A percentile compares a stretch with the other conserved stretches of the same genome.
phyloP scores from a whole-genome alignment of 2,113 vertebrate species.

The Leucosticte australis region DNA sequence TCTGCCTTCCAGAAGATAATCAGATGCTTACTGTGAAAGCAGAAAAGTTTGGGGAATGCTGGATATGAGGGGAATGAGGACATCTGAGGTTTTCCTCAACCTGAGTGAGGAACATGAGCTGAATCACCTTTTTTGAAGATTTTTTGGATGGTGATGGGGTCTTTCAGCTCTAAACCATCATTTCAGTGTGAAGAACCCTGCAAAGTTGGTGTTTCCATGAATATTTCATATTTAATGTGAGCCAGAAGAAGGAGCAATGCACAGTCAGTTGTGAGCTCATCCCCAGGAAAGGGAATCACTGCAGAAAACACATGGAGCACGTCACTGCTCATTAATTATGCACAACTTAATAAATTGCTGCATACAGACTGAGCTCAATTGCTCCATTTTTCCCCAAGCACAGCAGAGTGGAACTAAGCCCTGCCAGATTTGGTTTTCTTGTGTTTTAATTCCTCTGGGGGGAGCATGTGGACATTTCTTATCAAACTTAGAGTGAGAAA shows the following conservation, averaged over 20 bases:
- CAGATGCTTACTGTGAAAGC: background rate
- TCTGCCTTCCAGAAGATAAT: background rate
- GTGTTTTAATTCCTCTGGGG: conserved; percentile 26
- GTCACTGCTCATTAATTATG: background rate
- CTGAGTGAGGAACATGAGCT: background rate
- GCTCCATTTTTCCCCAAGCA: background rate
- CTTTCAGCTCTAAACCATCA: background rate
- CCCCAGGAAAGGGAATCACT: background rate
- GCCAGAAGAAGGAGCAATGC: background rate
- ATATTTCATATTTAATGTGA: background rate
- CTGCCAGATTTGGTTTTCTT: background rate
- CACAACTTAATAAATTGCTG: background rate
- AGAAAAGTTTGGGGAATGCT: background rate
- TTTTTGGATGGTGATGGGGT: background rate
- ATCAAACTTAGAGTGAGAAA: background rate
- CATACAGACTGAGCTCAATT: background rate
- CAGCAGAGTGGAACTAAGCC: background rate
- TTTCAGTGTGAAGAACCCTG: background rate
- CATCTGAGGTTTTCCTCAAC: background rate
- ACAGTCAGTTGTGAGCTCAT: background rate
- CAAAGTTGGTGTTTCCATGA: background rate
- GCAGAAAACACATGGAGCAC: background rate
- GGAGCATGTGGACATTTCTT: conserved; percentile 23
- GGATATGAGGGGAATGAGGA: background rate
- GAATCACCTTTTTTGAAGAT: background rate